Evolutionary conservation across 2,797 vertebrate genomes (phyloP).

Genomic region (Simalia tracyae): DNA sequence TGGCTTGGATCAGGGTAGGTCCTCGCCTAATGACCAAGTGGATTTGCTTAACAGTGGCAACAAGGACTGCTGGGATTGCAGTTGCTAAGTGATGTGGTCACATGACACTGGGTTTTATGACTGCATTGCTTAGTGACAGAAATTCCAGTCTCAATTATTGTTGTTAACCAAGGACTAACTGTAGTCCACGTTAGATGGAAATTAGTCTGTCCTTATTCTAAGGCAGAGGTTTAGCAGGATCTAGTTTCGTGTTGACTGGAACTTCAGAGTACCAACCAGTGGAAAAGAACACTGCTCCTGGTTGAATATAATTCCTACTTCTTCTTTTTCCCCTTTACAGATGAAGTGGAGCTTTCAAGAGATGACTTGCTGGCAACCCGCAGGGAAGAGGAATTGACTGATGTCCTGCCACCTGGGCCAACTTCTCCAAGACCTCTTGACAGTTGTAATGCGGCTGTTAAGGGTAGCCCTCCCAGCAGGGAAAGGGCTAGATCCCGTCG

Average conservation of each 20-base stretch:
- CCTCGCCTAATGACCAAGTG: no score
- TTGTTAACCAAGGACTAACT: no score
- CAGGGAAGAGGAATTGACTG: background rate
- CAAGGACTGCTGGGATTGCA: no score
- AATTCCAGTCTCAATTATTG: no score
- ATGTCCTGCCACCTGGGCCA: fast-evolving
- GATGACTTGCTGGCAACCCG: background rate
- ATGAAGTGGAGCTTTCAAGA: background rate
- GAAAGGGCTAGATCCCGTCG: background rate
- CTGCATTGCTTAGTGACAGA: no score
- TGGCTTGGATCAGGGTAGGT: no score
- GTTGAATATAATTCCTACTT: background rate
- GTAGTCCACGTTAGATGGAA: no score
- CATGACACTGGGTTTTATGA: no score
- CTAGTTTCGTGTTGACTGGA: background rate
- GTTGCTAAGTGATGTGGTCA: no score
- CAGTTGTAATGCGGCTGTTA: background rate
- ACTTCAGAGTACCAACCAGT: background rate
- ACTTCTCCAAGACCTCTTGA: background rate
- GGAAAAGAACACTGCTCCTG: background rate
- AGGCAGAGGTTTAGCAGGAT: background rate
- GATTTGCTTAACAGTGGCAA: no score
- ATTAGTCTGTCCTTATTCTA: no score
- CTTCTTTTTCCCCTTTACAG: background rate
- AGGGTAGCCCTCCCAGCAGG: background rate